A percentile compares a stretch with the other conserved stretches of the same genome.
These are phyloP conservation scores for Percina caprodes DNA, from an alignment of 2,113 vertebrate genomes.

Conservation along the genomic window DNA sequence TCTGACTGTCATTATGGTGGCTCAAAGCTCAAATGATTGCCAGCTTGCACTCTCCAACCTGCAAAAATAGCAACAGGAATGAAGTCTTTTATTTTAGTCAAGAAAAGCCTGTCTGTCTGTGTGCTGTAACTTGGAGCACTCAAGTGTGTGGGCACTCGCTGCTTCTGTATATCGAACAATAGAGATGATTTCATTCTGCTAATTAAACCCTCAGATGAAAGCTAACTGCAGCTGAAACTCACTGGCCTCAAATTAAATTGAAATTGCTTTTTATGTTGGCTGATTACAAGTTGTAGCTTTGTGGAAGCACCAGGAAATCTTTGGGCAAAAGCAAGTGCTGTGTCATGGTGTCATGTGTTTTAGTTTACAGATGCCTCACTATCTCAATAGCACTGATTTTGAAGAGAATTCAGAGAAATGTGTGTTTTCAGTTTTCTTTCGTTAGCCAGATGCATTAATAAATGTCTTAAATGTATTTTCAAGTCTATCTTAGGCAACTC, in stretches of 20 bases:
- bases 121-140: conserved; percentile 50
- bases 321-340: not conserved
- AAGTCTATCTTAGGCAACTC: too few relatives aligned
- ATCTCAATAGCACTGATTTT: not conserved
- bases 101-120: conserved; percentile 40
- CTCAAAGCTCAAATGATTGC: conserved; percentile 3
- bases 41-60: conserved; percentile 2
- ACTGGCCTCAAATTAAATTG: conserved; percentile 1
- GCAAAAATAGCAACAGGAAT: conserved; percentile 44
- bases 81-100: conserved; percentile 47
- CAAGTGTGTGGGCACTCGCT: conserved; percentile 61
- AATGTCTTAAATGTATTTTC: not conserved
- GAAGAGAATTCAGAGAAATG: not conserved
- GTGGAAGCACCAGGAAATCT: not conserved
- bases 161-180: conserved; percentile 59
- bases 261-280: conserved; percentile 13
- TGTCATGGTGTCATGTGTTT: not conserved
- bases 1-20: not conserved
- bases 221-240: conserved; percentile 41
- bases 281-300: conserved; percentile 9
- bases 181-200: conserved; percentile 57
- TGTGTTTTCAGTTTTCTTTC: not conserved
- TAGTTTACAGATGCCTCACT: not conserved
- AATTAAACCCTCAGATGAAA: conserved; percentile 59
- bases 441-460: not conserved